These are phyloP conservation scores for Microctonus hyperodae DNA, from an alignment of 2,888 invertebrate species.

Conservation along the genomic window DNA sequence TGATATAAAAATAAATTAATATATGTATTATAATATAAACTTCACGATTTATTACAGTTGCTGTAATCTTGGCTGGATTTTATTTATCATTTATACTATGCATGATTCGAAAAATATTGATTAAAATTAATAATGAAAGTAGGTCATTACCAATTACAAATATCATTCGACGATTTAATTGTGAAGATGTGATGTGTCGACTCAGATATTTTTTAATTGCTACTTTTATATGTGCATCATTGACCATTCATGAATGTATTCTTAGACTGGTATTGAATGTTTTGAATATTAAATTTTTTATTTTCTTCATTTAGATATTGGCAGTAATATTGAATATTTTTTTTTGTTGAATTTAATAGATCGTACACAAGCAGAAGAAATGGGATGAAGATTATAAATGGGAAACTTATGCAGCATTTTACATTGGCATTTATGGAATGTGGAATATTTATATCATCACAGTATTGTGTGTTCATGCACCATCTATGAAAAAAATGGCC, in stretches of 20 bases:
- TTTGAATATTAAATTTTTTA: slow-evolving; percentile 28
- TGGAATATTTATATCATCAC: slow-evolving; percentile 99
- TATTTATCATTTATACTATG: slow-evolving; percentile 94
- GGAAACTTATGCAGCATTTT: slow-evolving; percentile 94
- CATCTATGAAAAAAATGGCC: slow-evolving; percentile 93
- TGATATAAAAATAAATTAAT: no score
- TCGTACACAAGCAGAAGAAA: slow-evolving; percentile 92
- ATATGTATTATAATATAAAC: no score
- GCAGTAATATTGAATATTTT: neutral
- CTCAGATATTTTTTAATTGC: slow-evolving; percentile 98
- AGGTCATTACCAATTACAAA: slow-evolving; percentile 91
- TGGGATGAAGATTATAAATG: slow-evolving; percentile 89
- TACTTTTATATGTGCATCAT: slow-evolving; percentile 90
- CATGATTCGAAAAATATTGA: slow-evolving; percentile 91
- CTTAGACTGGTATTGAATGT: slow-evolving; percentile 90
- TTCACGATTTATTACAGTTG: slow-evolving; percentile 88
- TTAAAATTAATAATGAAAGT: slow-evolving; percentile 91
- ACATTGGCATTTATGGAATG: slow-evolving; percentile 99
- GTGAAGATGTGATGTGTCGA: slow-evolving; percentile 96
- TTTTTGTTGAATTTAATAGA: slow-evolving; percentile 59
- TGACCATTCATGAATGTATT: slow-evolving; percentile 94
- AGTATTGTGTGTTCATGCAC: slow-evolving; percentile 93
- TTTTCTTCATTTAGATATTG: slow-evolving; percentile 7
- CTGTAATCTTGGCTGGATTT: slow-evolving; percentile 84
- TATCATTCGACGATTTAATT: slow-evolving; percentile 89